A percentile compares a stretch with the other conserved stretches of the same genome.
Evolutionary conservation across 2,113 vertebrate species (phyloP).

Genomic region (Pterocles gutturalis): DNA sequence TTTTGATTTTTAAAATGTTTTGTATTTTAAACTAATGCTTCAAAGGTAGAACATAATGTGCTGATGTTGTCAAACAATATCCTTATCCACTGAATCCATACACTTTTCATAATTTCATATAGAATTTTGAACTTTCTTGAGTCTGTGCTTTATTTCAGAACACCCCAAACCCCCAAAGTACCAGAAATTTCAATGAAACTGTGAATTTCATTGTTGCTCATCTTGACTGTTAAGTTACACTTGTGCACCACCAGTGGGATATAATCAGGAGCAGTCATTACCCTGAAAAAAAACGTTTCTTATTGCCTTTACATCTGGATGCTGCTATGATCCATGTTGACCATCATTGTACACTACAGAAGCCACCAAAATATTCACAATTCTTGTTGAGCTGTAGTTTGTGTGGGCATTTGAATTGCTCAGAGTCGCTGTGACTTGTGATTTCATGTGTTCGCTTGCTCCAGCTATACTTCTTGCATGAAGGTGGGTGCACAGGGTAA

Average conservation of each 20-base stretch:
- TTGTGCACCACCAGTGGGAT: background rate
- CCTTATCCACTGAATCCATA: background rate
- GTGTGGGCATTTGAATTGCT: background rate
- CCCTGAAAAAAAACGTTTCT: background rate
- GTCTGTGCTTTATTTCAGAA: background rate
- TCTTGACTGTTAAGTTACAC: background rate
- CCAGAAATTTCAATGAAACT: background rate
- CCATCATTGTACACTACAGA: background rate
- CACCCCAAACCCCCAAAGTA: fast-evolving
- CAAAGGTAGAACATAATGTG: background rate
- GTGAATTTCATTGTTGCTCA: background rate
- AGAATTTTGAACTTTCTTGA: background rate
- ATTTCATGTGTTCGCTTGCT: background rate
- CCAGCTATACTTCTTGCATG: background rate
- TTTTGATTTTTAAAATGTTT: background rate
- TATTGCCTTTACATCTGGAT: background rate
- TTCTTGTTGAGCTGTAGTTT: background rate
- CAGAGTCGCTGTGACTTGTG: background rate
- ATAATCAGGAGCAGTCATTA: background rate
- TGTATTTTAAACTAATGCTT: background rate
- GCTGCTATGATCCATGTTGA: background rate
- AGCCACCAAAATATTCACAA: background rate
- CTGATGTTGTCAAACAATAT: background rate
- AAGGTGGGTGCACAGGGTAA: background rate
- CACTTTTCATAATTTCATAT: background rate